These are phyloP conservation scores for Ennomos erosarius DNA, from an alignment of 2,888 invertebrate species.

Conservation along the genomic window DNA sequence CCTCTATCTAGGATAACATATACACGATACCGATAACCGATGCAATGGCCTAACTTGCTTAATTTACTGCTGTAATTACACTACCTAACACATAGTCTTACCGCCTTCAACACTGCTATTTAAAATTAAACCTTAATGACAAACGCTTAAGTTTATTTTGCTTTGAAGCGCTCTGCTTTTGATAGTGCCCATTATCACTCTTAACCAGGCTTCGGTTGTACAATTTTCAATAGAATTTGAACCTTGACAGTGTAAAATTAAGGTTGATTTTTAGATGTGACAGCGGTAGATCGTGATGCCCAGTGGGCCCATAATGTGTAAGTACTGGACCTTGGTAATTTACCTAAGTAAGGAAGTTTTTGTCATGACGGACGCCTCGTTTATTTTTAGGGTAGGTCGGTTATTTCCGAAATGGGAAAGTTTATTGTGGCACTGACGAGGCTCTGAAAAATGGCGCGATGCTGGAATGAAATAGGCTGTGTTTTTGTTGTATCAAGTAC, in stretches of 20 bases:
- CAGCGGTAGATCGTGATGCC: constrained; percentile 27
- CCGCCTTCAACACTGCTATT: not conserved
- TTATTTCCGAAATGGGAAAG: constrained; percentile 27
- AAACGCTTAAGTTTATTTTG: constrained; percentile 12
- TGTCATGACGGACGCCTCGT: constrained; percentile 54
- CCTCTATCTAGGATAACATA: constrained; percentile 47
- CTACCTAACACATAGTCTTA: constrained; percentile 43
- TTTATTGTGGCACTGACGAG: constrained; percentile 32
- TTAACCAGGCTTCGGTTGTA: constrained; percentile 14
- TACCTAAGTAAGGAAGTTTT: constrained; percentile 48
- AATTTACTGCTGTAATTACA: constrained; percentile 55
- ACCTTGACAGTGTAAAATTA: not conserved
- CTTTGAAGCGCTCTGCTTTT: not conserved
- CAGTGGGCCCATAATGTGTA: constrained; percentile 48
- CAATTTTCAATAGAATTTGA: not conserved
- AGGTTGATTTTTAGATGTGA: constrained; percentile 14
- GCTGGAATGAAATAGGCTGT: not conserved
- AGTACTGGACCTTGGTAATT: constrained; percentile 49
- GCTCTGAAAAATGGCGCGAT: constrained; percentile 22
- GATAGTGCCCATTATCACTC: constrained; percentile 30
- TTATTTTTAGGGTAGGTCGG: constrained; percentile 41
- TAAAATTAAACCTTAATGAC: constrained; percentile 13
- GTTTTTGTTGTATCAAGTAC: no score
- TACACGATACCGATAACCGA: constrained; percentile 43
- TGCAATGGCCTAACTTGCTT: constrained; percentile 48